Evolutionary conservation across 2,888 invertebrate species (phyloP).

Genomic region (Psylliodes chrysocephalus): DNA sequence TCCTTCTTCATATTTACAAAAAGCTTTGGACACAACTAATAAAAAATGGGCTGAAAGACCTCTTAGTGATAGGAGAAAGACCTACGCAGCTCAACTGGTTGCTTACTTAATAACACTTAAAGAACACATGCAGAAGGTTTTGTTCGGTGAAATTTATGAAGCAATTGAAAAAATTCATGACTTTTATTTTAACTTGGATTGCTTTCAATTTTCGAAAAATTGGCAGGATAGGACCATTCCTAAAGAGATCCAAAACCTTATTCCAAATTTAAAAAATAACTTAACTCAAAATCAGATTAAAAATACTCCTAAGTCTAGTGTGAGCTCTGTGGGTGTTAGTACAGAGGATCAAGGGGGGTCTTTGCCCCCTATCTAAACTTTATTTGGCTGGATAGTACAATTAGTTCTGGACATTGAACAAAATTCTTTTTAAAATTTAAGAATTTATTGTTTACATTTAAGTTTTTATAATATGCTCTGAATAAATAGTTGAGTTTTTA

Average conservation of each 20-base stretch:
- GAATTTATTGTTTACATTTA: no score
- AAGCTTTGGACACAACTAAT: constrained; percentile 35
- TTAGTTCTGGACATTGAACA: no score
- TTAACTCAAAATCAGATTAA: neutral
- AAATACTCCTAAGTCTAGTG: constrained; percentile 19
- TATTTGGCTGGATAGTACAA: no score
- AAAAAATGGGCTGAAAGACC: constrained; percentile 46
- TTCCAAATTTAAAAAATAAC: constrained; percentile 29
- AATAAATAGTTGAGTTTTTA: no score
- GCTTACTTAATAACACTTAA: constrained; percentile 46
- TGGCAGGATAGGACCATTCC: constrained; percentile 35
- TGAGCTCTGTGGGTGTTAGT: no score
- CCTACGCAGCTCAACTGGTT: constrained; percentile 45
- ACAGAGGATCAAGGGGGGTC: no score
- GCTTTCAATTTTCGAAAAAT: constrained; percentile 42
- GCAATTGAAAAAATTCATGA: constrained; percentile 44
- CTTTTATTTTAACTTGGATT: constrained; percentile 40
- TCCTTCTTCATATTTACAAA: constrained; percentile 41
- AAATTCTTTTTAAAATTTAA: no score
- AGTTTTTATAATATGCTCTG: no score
- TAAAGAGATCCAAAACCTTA: constrained; percentile 41
- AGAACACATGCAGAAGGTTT: constrained; percentile 42
- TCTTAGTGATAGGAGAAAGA: constrained; percentile 40
- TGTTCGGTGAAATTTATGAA: constrained; percentile 43
- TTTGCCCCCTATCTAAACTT: no score